Conservation (phyloP, 2,888 invertebrate genomes). For the Xanthia icteritia region DNA sequence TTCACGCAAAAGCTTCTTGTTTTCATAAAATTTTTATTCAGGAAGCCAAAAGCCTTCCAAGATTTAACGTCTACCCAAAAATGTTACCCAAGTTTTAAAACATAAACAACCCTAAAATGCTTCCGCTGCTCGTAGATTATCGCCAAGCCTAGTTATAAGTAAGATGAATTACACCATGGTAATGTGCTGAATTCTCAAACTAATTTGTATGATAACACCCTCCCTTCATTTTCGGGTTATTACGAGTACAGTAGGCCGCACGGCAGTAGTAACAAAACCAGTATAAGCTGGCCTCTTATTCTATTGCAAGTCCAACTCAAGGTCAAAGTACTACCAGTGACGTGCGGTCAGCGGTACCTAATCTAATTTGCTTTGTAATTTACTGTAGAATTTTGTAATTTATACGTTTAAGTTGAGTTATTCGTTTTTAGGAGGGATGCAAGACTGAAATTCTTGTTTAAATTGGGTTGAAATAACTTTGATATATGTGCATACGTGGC, state of each 20-base stretch:
- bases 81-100: conserved; percentile 19
- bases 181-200: conserved; percentile 58
- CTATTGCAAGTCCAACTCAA: background rate
- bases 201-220: conserved; percentile 61
- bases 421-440: conserved; percentile 41
- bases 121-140: conserved; percentile 34
- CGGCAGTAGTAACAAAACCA: too few relatives aligned
- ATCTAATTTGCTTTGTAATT: conserved; percentile 58
- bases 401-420: conserved; percentile 55
- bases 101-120: conserved; percentile 28
- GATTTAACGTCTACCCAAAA: background rate
- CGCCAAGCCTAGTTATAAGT: conserved; percentile 19
- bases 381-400: conserved; percentile 53
- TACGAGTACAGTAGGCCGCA: conserved; percentile 8
- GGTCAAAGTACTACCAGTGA: background rate
- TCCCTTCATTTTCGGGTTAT: conserved; percentile 37
- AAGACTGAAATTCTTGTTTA: conserved; percentile 20
- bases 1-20: background rate
- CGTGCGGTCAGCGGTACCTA: background rate
- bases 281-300: background rate
- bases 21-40: background rate
- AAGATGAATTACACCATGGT: conserved; percentile 48
- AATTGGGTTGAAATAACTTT: conserved; percentile 37
- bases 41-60: background rate
- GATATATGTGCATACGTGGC: conserved; percentile 17